These are phyloP conservation scores for Cassiopea andromeda DNA, from an alignment of 30 jellyfish, hydroid and myxozoan genomes.

Conservation along the genomic window DNA sequence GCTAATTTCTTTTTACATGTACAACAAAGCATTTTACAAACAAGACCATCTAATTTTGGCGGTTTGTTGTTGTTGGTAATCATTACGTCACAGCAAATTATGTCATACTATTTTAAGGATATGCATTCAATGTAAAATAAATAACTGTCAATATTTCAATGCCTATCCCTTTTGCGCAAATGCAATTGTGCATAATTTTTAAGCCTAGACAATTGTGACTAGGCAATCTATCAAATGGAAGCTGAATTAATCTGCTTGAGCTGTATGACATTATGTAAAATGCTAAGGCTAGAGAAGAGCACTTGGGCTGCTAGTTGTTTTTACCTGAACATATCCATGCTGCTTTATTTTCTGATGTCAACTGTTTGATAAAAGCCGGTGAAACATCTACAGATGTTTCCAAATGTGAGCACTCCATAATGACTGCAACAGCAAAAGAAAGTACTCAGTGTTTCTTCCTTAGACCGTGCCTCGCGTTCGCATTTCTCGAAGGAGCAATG, in stretches of 20 bases:
- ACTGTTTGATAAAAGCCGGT: constrained; percentile 80
- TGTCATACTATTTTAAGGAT: constrained; percentile 22
- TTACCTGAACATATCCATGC: constrained; percentile 92
- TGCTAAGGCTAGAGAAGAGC: background rate
- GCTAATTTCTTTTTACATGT: background rate
- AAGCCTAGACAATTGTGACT: background rate
- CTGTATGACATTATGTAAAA: constrained; percentile 7
- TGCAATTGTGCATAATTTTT: background rate
- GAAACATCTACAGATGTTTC: constrained; percentile 88
- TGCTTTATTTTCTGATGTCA: constrained; percentile 66
- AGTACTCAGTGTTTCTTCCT: background rate
- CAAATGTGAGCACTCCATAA: constrained; percentile 89
- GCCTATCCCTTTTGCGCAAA: background rate
- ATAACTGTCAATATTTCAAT: background rate
- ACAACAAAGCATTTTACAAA: too few species aligned
- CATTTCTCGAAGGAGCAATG: constrained; percentile 26
- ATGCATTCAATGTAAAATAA: background rate
- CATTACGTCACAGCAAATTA: constrained; percentile 10
- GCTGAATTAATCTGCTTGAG: background rate
- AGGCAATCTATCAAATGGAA: background rate
- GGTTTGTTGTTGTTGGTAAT: constrained; percentile 69
- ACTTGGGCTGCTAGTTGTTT: background rate
- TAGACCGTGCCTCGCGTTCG: constrained; percentile 11
- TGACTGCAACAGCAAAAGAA: background rate
- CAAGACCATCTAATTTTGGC: constrained; percentile 27